phyloP scores from a whole-genome alignment of 2,113 vertebrate genomes.

The Dasyprocta punctata region DNA sequence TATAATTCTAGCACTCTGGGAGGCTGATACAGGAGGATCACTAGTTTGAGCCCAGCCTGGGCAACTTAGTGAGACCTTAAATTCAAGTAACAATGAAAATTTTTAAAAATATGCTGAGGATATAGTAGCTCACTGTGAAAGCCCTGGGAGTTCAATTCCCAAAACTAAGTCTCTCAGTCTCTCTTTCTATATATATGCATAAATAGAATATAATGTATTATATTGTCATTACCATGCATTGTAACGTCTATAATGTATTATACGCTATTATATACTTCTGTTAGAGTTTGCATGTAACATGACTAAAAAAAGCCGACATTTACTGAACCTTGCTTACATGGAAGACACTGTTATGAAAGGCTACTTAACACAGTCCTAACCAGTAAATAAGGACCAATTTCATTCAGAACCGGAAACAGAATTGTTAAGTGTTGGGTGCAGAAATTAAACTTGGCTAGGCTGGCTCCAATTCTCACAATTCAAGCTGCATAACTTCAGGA shows the following conservation, averaged over 20 bases:
- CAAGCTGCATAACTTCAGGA: background rate
- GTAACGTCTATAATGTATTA: background rate
- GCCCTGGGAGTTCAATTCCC: background rate
- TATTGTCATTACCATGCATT: background rate
- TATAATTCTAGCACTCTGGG: background rate
- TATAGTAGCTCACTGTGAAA: background rate
- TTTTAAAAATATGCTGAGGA: background rate
- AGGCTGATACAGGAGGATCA: background rate
- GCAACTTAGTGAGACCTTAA: background rate
- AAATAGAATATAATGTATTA: background rate
- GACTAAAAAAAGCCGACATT: background rate
- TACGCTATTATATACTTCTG: background rate
- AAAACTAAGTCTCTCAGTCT: background rate
- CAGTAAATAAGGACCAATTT: background rate
- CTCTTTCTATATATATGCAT: background rate
- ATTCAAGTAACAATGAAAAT: background rate
- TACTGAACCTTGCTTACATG: background rate
- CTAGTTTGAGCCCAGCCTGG: background rate
- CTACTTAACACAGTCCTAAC: background rate
- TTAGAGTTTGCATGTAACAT: background rate
- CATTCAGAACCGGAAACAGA: background rate
- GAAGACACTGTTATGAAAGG: background rate
- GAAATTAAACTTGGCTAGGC: background rate
- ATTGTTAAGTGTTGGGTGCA: background rate
- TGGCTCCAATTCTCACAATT: background rate